phyloP scores from a whole-genome alignment of 2,888 invertebrate genomes.

The Bembecia ichneumoniformis region DNA sequence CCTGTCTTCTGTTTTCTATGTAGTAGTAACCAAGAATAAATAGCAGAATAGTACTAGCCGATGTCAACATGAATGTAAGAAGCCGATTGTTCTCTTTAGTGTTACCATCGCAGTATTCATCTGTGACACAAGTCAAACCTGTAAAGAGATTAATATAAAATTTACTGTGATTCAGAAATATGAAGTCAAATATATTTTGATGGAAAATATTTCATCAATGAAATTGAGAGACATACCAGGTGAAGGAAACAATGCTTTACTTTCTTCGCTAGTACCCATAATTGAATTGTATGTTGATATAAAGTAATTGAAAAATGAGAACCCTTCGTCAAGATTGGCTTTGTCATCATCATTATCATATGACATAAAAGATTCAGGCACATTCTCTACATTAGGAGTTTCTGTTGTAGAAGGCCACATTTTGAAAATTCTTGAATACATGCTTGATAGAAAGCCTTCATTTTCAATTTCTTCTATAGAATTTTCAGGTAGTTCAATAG shows the following conservation, averaged over 20 bases:
- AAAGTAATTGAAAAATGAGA: slow-evolving; percentile 49
- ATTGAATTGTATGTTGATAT: slow-evolving; percentile 38
- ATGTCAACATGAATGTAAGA: slow-evolving; percentile 74
- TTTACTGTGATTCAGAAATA: background rate
- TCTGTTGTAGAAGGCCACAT: slow-evolving; percentile 46
- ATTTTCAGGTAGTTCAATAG: background rate
- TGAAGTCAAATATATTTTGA: background rate
- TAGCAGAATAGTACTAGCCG: slow-evolving; percentile 79
- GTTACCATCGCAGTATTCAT: slow-evolving; percentile 56
- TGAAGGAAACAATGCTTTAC: slow-evolving; percentile 50
- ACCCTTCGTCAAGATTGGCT: slow-evolving; percentile 28
- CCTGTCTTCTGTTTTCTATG: slow-evolving; percentile 81
- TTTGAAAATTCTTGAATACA: slow-evolving; percentile 46
- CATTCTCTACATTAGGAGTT: slow-evolving; percentile 26
- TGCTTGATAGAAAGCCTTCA: slow-evolving; percentile 37
- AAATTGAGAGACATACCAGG: slow-evolving; percentile 32
- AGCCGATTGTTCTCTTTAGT: slow-evolving; percentile 43
- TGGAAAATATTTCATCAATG: background rate
- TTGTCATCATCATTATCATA: slow-evolving; percentile 18
- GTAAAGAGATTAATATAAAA: slow-evolving; percentile 11
- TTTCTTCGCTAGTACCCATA: slow-evolving; percentile 44
- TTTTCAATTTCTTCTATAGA: slow-evolving; percentile 10
- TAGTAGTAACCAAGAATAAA: slow-evolving; percentile 85
- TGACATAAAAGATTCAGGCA: slow-evolving; percentile 31
- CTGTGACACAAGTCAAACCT: slow-evolving; percentile 52